Conservation (phyloP, 2,888 invertebrate species). For the Drosophila bunnanda region DNA sequence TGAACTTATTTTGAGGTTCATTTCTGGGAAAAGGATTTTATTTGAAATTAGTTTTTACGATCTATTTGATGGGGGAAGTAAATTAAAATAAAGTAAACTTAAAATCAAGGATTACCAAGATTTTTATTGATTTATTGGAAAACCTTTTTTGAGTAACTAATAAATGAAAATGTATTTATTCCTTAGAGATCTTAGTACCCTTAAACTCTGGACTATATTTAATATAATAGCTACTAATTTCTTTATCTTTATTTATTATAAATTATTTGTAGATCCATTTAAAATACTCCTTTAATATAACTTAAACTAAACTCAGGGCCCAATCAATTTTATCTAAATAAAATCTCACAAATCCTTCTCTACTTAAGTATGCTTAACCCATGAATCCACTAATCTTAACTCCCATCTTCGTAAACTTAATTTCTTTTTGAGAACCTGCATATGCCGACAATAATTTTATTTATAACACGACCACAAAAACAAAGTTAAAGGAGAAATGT, state of each 20-base stretch:
- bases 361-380: constrained; percentile 23
- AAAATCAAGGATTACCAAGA: not conserved
- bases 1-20: constrained; percentile 1
- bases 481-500: constrained; percentile 42
- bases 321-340: not conserved
- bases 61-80: not conserved
- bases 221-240: too few species aligned
- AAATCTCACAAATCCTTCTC: not conserved
- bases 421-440: constrained; percentile 33
- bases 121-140: not conserved
- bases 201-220: too few species aligned
- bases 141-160: not conserved
- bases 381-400: constrained; percentile 14
- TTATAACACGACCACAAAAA: constrained; percentile 22
- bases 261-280: too few species aligned
- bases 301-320: not conserved
- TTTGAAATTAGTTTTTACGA: constrained; percentile 1
- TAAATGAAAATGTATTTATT: not conserved
- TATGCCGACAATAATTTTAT: constrained; percentile 35
- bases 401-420: constrained; percentile 22
- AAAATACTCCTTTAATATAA: not conserved
- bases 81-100: not conserved
- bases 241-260: too few species aligned
- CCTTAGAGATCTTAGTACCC: not conserved
- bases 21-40: constrained; percentile 7